Conservation (phyloP, 2,113 vertebrate species). For the Ammodytes marinus region DNA sequence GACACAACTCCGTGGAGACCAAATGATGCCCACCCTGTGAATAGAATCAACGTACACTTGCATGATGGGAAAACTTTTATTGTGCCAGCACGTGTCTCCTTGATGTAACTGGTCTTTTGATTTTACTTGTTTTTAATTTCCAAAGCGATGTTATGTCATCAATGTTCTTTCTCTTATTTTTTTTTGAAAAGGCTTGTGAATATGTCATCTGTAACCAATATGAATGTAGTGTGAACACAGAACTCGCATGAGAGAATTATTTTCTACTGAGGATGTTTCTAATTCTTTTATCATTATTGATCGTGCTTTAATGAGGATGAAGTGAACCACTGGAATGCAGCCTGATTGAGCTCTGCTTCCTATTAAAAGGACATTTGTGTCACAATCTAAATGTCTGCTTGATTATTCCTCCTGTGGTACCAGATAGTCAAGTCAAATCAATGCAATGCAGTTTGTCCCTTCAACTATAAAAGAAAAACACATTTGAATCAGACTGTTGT, state of each 20-base stretch:
- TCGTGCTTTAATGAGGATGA: constrained; percentile 77
- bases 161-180: constrained; percentile 22
- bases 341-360: constrained; percentile 84
- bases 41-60: constrained; percentile 79
- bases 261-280: constrained; percentile 87
- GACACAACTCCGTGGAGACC: constrained; percentile 71
- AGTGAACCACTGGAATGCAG: constrained; percentile 78
- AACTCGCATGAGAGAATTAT: constrained; percentile 86
- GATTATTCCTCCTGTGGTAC: background rate
- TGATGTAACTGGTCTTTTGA: constrained; percentile 63
- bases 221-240: constrained; percentile 83
- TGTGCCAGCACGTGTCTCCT: constrained; percentile 83
- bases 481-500: background rate
- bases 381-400: constrained; percentile 50
- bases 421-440: constrained; percentile 3
- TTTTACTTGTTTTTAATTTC: constrained; percentile 37
- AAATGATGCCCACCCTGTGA: constrained; percentile 76
- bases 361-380: constrained; percentile 84
- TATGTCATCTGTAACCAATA: constrained; percentile 75
- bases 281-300: constrained; percentile 82
- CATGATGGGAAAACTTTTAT: constrained; percentile 81
- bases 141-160: constrained; percentile 65
- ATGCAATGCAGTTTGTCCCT: background rate
- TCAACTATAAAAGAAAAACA: background rate
- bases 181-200: constrained; percentile 77